Evolutionary conservation across 2,888 invertebrate genomes (phyloP).

Genomic region (Papilio gigon): DNA sequence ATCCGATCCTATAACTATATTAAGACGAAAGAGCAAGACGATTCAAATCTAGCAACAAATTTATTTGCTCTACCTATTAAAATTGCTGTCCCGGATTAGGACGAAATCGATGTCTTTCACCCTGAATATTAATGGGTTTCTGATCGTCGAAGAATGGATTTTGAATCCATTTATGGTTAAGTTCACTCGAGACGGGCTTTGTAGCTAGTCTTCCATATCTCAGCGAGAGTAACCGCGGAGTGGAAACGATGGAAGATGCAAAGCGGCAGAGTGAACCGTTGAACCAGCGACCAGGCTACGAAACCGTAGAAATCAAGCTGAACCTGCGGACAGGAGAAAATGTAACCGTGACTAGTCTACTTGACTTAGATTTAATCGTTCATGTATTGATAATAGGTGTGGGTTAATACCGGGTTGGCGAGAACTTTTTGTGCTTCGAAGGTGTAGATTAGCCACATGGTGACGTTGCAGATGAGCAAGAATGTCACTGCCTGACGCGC

Average conservation of each 20-base stretch:
- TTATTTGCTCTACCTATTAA: constrained; percentile 66
- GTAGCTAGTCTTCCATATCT: constrained; percentile 98
- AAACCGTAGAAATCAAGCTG: constrained; percentile 96
- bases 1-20: constrained; percentile 60
- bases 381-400: not conserved
- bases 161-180: constrained; percentile 48
- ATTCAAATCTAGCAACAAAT: constrained; percentile 69
- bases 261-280: constrained; percentile 95
- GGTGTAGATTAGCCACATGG: constrained; percentile 98
- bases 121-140: constrained; percentile 36
- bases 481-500: constrained; percentile 98
- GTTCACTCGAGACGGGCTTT: constrained; percentile 93
- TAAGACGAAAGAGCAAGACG: constrained; percentile 61
- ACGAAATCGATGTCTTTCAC: constrained; percentile 61
- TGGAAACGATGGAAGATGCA: constrained; percentile 99
- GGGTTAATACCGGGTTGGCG: constrained; percentile 90
- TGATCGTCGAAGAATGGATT: constrained; percentile 55
- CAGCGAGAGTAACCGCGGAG: constrained; percentile 95
- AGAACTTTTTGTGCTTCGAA: constrained; percentile 97
- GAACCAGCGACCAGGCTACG: constrained; percentile 95
- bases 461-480: constrained; percentile 96
- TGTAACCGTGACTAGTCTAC: too few relatives aligned
- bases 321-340: constrained; percentile 70
- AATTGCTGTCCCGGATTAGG: constrained; percentile 77
- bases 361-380: not conserved